Base-by-base conservation (phyloP, 1,140 invertebrate genomes). In the Sitobion miscanthi region DNA sequence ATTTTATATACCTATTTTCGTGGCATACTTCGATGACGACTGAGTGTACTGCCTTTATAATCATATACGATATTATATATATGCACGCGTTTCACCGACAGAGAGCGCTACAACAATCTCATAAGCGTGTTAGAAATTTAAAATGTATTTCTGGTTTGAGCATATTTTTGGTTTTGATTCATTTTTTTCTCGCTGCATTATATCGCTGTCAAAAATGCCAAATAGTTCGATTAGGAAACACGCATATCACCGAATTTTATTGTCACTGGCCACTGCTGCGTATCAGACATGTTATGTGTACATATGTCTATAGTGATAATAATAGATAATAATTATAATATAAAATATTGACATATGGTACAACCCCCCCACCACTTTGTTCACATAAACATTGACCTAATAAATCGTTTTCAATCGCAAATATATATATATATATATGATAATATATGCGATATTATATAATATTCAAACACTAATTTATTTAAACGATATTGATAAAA, bases 61-160 rank as follows among this genome's bases (percentile, higher is more conserved):
- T 21, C 2, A 1, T n/a, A 45, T 11, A 30, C 30, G 42, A 45
- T 25, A 45, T 42, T 25, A 42, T 45, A 42, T 21, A 47, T 25
- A 25, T 30, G 11, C 25, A 8, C 85, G 25, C 47, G 86, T 35
- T 90, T 90, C n/a, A 90, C 54, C 54, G 38, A 90, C 38, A 90
- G 89, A 90, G 89, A 90, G 89, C 89, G 89, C 89, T 90, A 90
- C 35, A 21, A 62, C 20, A 62, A 57, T 54, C 62, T 35, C 14
- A n/a, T 30, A 38, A 35, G 11, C 35, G 77, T 14, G 35, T 38
- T 38, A n/a, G 1, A 69, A 30, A n/a, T 30, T 30, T 25, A 8
- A 9, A 35, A 83, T 21, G 2, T 35, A 21, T 89, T 35, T 38
- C 49, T 8, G 6, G n/a, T 35, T 52, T 52, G 47, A 11, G 35